Conservation (phyloP, 2,888 invertebrate species). For the Drosophila diplacantha region DNA sequence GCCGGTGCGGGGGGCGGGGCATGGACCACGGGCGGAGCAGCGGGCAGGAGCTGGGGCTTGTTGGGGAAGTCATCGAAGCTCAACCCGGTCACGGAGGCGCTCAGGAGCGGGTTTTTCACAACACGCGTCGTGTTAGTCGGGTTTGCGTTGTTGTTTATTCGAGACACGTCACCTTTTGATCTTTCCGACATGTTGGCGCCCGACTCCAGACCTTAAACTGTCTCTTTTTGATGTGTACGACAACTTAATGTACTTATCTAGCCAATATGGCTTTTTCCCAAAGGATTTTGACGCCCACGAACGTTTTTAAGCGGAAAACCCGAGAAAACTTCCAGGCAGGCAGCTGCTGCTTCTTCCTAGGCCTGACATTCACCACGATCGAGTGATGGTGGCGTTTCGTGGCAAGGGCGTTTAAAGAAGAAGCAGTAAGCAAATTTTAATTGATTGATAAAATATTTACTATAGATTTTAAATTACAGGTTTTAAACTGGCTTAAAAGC, state of each 20-base stretch:
- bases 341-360: conserved; percentile 32
- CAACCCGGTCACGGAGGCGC: conserved; percentile 85
- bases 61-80: conserved; percentile 86
- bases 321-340: conserved; percentile 41
- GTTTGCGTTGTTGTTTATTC: conserved; percentile 63
- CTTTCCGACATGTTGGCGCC: conserved; percentile 73
- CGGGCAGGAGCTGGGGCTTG: no score
- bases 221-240: not conserved
- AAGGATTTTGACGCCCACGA: conserved; percentile 20
- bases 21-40: no score
- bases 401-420: not conserved
- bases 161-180: conserved; percentile 78
- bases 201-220: not conserved
- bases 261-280: not conserved
- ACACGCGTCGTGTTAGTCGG: conserved; percentile 82
- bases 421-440: conserved; percentile 12
- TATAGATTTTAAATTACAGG: not conserved
- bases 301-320: conserved; percentile 16
- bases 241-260: conserved; percentile 6
- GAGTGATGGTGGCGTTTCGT: not conserved
- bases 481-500: no score
- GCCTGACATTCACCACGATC: conserved; percentile 20
- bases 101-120: conserved; percentile 84
- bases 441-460: conserved; percentile 6
- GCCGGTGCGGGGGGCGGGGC: no score